Evolutionary conservation across 2,888 invertebrate genomes (phyloP).

Genomic region (Zaprionus lineosus): DNA sequence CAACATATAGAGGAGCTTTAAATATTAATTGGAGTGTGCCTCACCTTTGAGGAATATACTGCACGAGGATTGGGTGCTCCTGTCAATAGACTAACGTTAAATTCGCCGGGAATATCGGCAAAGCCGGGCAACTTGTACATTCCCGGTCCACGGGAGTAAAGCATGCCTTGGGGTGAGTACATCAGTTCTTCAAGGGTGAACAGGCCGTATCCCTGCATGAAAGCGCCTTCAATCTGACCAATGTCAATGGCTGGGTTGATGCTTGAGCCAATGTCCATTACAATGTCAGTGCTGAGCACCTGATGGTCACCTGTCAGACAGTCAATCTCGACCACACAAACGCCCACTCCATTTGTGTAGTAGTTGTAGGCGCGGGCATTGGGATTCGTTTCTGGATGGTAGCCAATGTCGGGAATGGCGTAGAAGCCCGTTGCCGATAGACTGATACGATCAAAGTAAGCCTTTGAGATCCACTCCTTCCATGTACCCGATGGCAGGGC

Average conservation of each 20-base stretch:
- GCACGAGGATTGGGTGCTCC: slow-evolving; percentile 95
- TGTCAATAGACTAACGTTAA: slow-evolving; percentile 95
- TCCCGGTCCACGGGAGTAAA: slow-evolving; percentile 94
- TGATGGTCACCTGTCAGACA: slow-evolving; percentile 97
- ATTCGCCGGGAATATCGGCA: slow-evolving; percentile 94
- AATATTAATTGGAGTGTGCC: background rate
- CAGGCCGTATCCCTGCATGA: slow-evolving; percentile 96
- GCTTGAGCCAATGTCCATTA: slow-evolving; percentile 98
- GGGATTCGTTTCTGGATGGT: slow-evolving; percentile 87
- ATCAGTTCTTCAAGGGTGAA: slow-evolving; percentile 95
- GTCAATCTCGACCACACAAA: slow-evolving; percentile 95
- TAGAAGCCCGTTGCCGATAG: slow-evolving; percentile 93
- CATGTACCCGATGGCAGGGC: slow-evolving; percentile 90
- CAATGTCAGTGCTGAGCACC: slow-evolving; percentile 94
- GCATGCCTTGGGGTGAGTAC: slow-evolving; percentile 91
- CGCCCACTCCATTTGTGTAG: slow-evolving; percentile 92
- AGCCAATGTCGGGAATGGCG: slow-evolving; percentile 89
- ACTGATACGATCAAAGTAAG: slow-evolving; percentile 90
- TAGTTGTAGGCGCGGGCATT: slow-evolving; percentile 91
- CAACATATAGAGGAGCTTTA: background rate
- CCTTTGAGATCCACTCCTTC: slow-evolving; percentile 91
- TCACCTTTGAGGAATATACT: slow-evolving; percentile 96
- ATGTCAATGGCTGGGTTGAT: slow-evolving; percentile 98
- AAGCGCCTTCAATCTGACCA: slow-evolving; percentile 97
- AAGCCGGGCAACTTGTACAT: slow-evolving; percentile 97